Evolutionary conservation across 2,888 invertebrate genomes (phyloP).

Genomic region (Tetheella fluctuosa): DNA sequence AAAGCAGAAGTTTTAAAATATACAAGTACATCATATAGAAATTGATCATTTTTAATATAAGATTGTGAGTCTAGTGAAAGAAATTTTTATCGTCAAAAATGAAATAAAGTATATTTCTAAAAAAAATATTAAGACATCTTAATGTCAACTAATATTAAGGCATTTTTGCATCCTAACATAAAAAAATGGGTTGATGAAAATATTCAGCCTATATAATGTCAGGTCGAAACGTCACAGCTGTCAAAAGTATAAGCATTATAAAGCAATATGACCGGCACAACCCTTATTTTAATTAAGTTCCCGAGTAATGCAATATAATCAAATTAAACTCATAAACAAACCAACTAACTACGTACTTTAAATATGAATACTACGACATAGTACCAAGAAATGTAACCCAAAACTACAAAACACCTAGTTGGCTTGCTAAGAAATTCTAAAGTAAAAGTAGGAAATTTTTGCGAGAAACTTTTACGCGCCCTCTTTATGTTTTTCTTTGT

Average conservation of each 20-base stretch:
- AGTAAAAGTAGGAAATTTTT: conserved; percentile 10
- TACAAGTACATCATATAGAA: no score
- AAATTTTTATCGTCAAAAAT: no score
- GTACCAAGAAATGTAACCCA: conserved; percentile 19
- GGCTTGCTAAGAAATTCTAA: neutral
- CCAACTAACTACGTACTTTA: conserved; percentile 30
- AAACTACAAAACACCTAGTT: neutral
- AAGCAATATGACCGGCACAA: conserved; percentile 38
- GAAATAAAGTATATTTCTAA: neutral
- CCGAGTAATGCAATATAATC: conserved; percentile 51
- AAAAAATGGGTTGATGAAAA: neutral
- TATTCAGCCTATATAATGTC: conserved; percentile 15
- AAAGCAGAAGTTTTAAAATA: no score
- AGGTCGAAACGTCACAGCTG: conserved; percentile 48
- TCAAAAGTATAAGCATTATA: conserved; percentile 32
- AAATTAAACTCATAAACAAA: conserved; percentile 54
- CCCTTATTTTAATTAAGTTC: conserved; percentile 60
- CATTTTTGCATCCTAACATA: no score
- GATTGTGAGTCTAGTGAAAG: no score
- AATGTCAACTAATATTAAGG: neutral
- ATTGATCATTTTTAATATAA: no score
- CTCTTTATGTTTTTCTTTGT: conserved; percentile 28
- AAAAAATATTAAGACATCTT: neutral
- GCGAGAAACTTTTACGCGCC: conserved; percentile 15
- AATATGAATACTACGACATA: conserved; percentile 35